phyloP scores from a whole-genome alignment of 2,113 vertebrate genomes.

The Psettodes erumei region DNA sequence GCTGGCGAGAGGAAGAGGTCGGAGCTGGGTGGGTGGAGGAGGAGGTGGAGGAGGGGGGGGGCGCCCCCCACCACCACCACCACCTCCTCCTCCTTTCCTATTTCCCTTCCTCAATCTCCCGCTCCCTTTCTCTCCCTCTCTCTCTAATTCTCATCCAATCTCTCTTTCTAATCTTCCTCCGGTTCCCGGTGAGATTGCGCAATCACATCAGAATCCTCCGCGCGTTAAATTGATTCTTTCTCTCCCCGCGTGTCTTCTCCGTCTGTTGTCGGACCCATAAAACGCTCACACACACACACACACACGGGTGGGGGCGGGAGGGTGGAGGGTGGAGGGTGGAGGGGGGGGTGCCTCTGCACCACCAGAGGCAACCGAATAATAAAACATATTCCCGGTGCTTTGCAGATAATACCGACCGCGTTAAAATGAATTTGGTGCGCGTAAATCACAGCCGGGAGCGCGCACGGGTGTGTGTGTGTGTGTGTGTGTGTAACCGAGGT shows the following conservation, averaged over 20 bases:
- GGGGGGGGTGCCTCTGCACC: slow-evolving; percentile 7
- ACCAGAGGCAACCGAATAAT: slow-evolving; percentile 66
- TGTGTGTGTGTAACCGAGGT: slow-evolving; percentile 48
- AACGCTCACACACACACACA: slow-evolving; percentile 14
- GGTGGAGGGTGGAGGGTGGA: not conserved
- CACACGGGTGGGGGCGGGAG: not conserved
- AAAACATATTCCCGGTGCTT: slow-evolving; percentile 69
- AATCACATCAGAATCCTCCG: slow-evolving; percentile 75
- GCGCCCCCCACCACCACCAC: not conserved
- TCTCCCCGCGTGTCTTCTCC: slow-evolving; percentile 60
- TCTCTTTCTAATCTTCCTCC: slow-evolving; percentile 63
- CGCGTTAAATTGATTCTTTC: slow-evolving; percentile 79
- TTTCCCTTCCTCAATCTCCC: slow-evolving; percentile 53
- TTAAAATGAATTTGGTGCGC: slow-evolving; percentile 65
- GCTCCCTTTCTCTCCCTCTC: slow-evolving; percentile 34
- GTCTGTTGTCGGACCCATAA: slow-evolving; percentile 63
- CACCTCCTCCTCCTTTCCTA: slow-evolving; percentile 8
- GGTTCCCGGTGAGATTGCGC: slow-evolving; percentile 77
- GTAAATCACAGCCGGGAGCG: slow-evolving; percentile 56
- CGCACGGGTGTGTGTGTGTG: slow-evolving; percentile 20
- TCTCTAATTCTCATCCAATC: slow-evolving; percentile 56
- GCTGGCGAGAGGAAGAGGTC: slow-evolving; percentile 66
- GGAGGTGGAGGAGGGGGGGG: slow-evolving; percentile 82
- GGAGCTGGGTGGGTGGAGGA: slow-evolving; percentile 28
- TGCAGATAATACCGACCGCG: slow-evolving; percentile 68